Conservation (phyloP, 2,888 invertebrate species). For the Zaprionus lineosus region DNA sequence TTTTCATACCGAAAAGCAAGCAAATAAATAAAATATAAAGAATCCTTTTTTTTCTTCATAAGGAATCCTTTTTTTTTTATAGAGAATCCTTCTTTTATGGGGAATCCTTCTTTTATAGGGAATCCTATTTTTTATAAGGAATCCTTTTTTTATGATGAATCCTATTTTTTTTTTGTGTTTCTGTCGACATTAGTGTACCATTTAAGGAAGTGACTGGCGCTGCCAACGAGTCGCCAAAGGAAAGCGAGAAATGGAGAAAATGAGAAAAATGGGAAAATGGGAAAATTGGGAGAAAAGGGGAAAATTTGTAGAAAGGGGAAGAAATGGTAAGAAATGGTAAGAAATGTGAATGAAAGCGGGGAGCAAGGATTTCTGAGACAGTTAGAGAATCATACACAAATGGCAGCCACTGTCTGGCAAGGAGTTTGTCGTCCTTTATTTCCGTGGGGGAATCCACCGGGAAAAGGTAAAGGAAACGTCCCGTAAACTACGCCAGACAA, state of each 20-base stretch:
- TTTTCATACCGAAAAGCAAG: slow-evolving; percentile 62
- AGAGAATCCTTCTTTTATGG: too few species aligned
- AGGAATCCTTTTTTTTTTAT: too few species aligned
- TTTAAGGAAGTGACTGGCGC: slow-evolving; percentile 64
- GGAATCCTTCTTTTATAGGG: too few species aligned
- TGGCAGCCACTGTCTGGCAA: slow-evolving; percentile 26
- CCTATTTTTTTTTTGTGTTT: too few species aligned
- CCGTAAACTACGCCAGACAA: slow-evolving; percentile 71
- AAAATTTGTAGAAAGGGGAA: too few species aligned
- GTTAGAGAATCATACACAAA: slow-evolving; percentile 1
- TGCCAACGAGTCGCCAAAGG: slow-evolving; percentile 25
- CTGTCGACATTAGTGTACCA: slow-evolving; percentile 69
- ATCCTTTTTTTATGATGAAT: too few species aligned
- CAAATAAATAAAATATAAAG: slow-evolving; percentile 65
- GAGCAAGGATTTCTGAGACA: slow-evolving; percentile 4
- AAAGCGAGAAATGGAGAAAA: too few species aligned
- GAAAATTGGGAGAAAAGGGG: too few species aligned
- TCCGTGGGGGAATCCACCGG: slow-evolving; percentile 38
- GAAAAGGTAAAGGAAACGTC: slow-evolving; percentile 52
- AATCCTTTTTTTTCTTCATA: slow-evolving; percentile 56
- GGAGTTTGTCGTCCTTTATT: slow-evolving; percentile 56
- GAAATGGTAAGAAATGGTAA: too few species aligned
- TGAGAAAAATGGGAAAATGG: too few species aligned
- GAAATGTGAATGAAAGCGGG: too few species aligned
- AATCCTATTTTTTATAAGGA: too few species aligned